Evolutionary conservation across 2,888 invertebrate species (phyloP).

Genomic region (Latrodectus elegans): DNA sequence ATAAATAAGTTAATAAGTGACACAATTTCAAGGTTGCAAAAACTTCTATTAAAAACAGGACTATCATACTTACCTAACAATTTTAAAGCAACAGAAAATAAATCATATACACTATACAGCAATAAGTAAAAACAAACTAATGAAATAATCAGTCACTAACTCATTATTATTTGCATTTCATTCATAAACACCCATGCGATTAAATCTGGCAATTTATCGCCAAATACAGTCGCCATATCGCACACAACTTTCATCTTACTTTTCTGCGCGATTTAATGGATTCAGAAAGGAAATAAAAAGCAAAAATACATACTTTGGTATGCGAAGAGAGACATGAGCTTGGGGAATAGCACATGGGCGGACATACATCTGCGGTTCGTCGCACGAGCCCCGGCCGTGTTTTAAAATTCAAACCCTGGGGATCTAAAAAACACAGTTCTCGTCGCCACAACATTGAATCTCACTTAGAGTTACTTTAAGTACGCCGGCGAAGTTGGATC

Average conservation of each 20-base stretch:
- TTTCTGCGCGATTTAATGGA: conserved; percentile 68
- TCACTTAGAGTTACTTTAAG: conserved; percentile 55
- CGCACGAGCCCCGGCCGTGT: conserved; percentile 25
- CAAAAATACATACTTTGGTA: conserved; percentile 47
- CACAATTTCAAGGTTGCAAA: too few species aligned
- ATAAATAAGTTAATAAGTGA: too few species aligned
- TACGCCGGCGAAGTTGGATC: neutral
- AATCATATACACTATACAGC: too few species aligned
- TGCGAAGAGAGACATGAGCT: conserved; percentile 29
- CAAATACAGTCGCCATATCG: neutral
- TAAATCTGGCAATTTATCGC: neutral
- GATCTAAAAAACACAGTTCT: conserved; percentile 36
- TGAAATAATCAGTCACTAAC: too few species aligned
- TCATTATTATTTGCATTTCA: too few species aligned
- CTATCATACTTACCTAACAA: too few species aligned
- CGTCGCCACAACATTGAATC: conserved; percentile 47
- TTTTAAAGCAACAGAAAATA: too few species aligned
- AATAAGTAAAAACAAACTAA: too few species aligned
- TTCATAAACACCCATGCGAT: too few species aligned
- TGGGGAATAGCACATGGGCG: conserved; percentile 38
- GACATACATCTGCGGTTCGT: conserved; percentile 59
- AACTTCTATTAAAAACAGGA: too few species aligned
- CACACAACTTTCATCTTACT: conserved; percentile 46
- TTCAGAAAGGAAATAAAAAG: conserved; percentile 30
- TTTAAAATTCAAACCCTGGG: conserved; percentile 43